Percentiles rank a stretch among this genome's conserved stretches.
Conservation (phyloP, 2,797 vertebrate species). For the Gymnopithys bicolor region DNA sequence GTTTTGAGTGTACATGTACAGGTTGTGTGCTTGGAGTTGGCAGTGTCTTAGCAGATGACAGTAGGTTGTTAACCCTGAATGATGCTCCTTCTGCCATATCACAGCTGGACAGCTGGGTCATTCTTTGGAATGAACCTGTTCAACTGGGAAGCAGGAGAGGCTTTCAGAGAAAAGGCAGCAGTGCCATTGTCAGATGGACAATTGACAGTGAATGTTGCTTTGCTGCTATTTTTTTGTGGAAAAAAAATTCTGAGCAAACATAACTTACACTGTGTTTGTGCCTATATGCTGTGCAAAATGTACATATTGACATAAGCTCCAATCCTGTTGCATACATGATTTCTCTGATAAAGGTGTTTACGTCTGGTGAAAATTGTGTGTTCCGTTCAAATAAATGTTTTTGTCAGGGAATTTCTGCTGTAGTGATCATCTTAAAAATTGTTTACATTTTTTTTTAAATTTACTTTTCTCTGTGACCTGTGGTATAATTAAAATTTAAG, state of each 20-base stretch:
- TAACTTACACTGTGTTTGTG: background rate
- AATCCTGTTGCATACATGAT: background rate
- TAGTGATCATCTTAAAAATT: background rate
- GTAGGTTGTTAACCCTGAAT: background rate
- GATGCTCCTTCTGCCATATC: background rate
- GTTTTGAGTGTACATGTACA: fast-evolving
- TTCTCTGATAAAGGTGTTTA: background rate
- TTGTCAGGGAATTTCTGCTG: background rate
- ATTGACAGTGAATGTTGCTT: background rate
- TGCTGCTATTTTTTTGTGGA: background rate
- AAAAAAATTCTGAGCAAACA: background rate
- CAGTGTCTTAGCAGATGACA: background rate
- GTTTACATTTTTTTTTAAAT: background rate
- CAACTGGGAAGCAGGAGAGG: background rate
- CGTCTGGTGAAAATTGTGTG: background rate
- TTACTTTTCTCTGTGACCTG: background rate
- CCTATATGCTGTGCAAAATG: background rate
- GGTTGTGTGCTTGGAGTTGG: background rate
- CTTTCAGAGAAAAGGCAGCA: background rate
- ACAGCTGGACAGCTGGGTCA: background rate
- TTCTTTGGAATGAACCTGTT: background rate
- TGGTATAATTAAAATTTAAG: background rate
- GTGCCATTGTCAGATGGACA: background rate
- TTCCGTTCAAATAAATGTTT: background rate
- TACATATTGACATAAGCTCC: background rate